These are phyloP conservation scores for Urocitellus parryii DNA, from an alignment of 2,113 vertebrate genomes.

Conservation along the genomic window DNA sequence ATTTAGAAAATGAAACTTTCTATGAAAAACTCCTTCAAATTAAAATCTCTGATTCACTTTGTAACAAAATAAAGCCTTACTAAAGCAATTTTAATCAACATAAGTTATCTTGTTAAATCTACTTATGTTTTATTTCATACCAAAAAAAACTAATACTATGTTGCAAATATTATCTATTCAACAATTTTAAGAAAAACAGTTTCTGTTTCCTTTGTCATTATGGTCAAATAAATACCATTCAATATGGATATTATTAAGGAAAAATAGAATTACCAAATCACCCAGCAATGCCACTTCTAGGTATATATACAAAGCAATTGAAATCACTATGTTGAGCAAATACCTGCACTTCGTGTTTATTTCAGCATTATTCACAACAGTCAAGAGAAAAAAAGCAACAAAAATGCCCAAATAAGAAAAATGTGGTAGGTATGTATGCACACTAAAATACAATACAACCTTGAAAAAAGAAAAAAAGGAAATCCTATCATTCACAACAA, in stretches of 20 bases:
- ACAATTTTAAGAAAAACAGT: neutral
- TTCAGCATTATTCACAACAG: neutral
- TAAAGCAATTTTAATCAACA: conserved; percentile 16
- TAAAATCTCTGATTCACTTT: neutral
- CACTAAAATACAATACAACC: neutral
- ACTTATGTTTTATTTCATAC: neutral
- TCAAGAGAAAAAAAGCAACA: neutral
- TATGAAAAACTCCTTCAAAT: neutral
- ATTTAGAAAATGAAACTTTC: conserved; percentile 1
- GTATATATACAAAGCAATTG: neutral
- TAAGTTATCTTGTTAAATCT: neutral
- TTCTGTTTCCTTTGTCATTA: neutral
- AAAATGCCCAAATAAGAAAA: neutral
- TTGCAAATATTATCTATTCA: conserved; percentile 9
- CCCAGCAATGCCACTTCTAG: neutral
- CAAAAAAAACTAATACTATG: neutral
- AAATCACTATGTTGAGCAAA: neutral
- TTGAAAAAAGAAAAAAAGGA: neutral
- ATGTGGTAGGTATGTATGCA: neutral
- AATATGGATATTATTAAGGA: neutral
- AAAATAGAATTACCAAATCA: neutral
- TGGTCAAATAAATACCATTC: neutral
- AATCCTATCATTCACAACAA: neutral
- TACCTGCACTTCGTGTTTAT: neutral
- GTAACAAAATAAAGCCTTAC: neutral